Evolutionary conservation across 2,797 vertebrate genomes (phyloP), one percentile per base, ranked within the genome.

Genomic region (Coregonus sp.): DNA sequence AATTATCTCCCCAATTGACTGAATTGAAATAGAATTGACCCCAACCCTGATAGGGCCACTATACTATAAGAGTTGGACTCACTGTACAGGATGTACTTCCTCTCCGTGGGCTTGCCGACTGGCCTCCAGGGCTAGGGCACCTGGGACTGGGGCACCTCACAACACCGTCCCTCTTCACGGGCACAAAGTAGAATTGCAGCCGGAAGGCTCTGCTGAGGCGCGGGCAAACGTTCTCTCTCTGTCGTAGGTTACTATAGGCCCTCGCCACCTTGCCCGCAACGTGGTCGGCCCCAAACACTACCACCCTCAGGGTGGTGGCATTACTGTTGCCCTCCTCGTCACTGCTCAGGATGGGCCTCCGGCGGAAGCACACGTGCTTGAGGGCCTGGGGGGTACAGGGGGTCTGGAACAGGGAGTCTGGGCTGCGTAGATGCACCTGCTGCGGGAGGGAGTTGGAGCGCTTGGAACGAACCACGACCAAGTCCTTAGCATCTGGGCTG

Each of bases 241-340:
- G 90, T 93, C 95, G 93, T 82, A 98, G 94, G 77, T 93, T 94
- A 83, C 94, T 95, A 81, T 99, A 99, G 0, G 98, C 98, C 20
- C 98, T 91, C 0, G 98, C 97, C 79, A 99, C 94, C 86, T 98
- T 99, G 50, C 98, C 98, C 0, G 96, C 96, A 61, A 97, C 95
- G 33, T 96, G 94, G 85, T 99, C 98, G 0, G 97, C 97, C 31
- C 98, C 98, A 0, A 99, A 99, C 85, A 98, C 98, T 81, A 98
- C 96, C 4, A 99, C 95, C 0, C 98, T 94, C 73, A 99, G 89
- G 0, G 96, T 96, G 50, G 90, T 88, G 40, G 83, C 80, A 65
- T 91, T 95, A 56, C 90, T 72, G 75, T 80, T 84, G 18, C 68
- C 81, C 3, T 97, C 96, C 84, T 98, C 97, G 0, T 97, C 95